Evolutionary conservation across 37 sponge, comb jelly and placozoan genomes (phyloP), one percentile per base, ranked within the genome.

Genomic region (Eunapius fragilis): DNA sequence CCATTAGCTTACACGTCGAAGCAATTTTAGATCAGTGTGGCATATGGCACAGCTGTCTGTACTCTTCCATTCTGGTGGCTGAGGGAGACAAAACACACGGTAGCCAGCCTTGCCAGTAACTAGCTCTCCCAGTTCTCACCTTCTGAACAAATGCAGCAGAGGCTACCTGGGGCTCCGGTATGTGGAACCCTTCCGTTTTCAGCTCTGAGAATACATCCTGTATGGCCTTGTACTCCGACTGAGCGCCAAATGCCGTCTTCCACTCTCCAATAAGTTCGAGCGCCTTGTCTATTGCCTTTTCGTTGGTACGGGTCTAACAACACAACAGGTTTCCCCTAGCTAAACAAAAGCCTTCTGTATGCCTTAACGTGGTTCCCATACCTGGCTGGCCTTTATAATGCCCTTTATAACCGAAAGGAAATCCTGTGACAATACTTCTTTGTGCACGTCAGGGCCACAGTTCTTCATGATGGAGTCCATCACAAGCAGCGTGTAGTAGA

Each of bases 401-500:
- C 72, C 80, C 87, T 96, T 96, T 80, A 98, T 83, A 31, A 88
- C 87, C 11, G 34, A 76, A 48, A 98, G 78, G 37, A 98, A 90
- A 75, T 96, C 95, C 67, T 71, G 71, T 28, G 90, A 67, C 34
- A 95, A 87, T n/a, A 98, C 77, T 50, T 98, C 96, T 0, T 86
- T 85, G 50, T 96, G 94, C 25, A 96, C 77, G 37, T 93, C 92
- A 31, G 88, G 76, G 5, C 89, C 83, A 76, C 96, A 96, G 86
- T 98, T 98, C 92, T 98, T 98, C 85, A 96, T 92, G 31, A 94
- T 47, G 25, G 94, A 90, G 25, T 98, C 96, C 72, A 96, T 83
- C 30, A 98, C 93, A 27, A 87, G 82, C 74, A 97, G 82, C 19
- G 91, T 80, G 68, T 94, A 80, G 69, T 87, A 87, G 49, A 92